Evolutionary conservation across 2,797 vertebrate species (phyloP), one percentile per base, ranked within the genome.

Genomic region (Glyptemys insculpta): DNA sequence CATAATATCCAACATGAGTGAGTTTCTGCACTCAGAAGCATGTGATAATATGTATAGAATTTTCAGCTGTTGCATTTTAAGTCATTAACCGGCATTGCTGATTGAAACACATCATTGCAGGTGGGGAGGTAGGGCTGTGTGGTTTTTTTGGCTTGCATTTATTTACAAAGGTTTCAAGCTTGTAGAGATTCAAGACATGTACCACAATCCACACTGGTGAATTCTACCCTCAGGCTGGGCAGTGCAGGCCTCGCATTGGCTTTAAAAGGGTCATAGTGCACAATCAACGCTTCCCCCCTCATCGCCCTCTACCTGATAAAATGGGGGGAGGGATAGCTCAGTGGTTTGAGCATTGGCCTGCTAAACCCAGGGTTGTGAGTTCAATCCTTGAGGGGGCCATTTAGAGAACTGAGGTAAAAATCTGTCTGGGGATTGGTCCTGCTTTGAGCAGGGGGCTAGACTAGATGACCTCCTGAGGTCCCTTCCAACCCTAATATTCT

Each of bases 101-200:
- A 50, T 8, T 41, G 87, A 49, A 87, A 56, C 88, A 25, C 0
- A 72, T 37, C 8, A 12, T 2, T 6, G 3, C 37, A 41, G 1
- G 0, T 41, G 21, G 74, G 25, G 86, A 83, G 18, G 76, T 34
- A 23, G 0, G 3, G 23, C 10, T 25, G 62, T 18, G 8, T n/a
- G 8, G 3, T 37, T 19, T 68, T n/a, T 29, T 25, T 54, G 29
- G 7, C 23, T 49, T 78, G 74, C 15, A 49, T 78, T 78, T 29
- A 78, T 49, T 78, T 78, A 47, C 44, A 78, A 16, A 10, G 49
- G 14, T 49, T 49, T 78, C 27, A 31, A 49, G 47, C 47, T 31
- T 78, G 74, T 44, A 78, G 44, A 78, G 27, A 49, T 49, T 8
- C 74, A 78, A 78, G 29, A 49, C 10, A 29, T 2, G 12, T 49